Base-by-base conservation (phyloP, 2,113 vertebrate genomes). In the Pluvianellus socialis region DNA sequence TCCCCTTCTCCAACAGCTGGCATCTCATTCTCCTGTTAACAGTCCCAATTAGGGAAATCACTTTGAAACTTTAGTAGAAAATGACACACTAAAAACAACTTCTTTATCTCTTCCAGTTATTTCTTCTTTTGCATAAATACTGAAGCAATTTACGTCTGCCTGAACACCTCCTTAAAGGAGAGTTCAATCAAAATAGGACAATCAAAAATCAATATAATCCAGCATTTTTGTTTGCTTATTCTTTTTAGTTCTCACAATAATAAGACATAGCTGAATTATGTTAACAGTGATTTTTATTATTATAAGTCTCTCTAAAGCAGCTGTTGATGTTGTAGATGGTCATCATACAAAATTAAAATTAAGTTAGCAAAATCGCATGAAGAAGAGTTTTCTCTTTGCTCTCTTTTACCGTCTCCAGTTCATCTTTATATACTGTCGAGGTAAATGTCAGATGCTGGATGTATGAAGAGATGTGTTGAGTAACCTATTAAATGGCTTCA, bases 11-110 rank as follows among this genome's bases (percentile, higher is more conserved):
- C 75, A 95, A 93, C 73, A 96, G 79, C 95, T 96, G 95, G 84
- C 80, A 79, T 79, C 59, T 92, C 90, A 91, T 85, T 96, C 70
- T 94, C 73, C 67, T 88, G 42, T 96, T 96, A 96, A 86, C 79
- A 95, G 52, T 82, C 73, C 52, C 84, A 94, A 84, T 96, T 96
- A 96, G 21, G 35, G 59, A 92, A 96, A 90, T 92, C 58, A 35
- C 40, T 95, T 44, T 95, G 88, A 95, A 96, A 95, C 9, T 94
- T 88, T 45, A 77, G 58, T 35, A 68, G 75, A 92, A 92, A 94
- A 92, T 84, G 61, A 79, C 79, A 89, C 20, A 45, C 44, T 72
- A 75, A 93, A 91, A 96, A 87, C 81, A 95, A 94, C 70, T 92
- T 26, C 68, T 94, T 92, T 92, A 76, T 92, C 63, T 94, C 63